These are phyloP conservation scores for Diplodus sargus DNA, from an alignment of 2,797 vertebrate species.

Conservation along the genomic window DNA sequence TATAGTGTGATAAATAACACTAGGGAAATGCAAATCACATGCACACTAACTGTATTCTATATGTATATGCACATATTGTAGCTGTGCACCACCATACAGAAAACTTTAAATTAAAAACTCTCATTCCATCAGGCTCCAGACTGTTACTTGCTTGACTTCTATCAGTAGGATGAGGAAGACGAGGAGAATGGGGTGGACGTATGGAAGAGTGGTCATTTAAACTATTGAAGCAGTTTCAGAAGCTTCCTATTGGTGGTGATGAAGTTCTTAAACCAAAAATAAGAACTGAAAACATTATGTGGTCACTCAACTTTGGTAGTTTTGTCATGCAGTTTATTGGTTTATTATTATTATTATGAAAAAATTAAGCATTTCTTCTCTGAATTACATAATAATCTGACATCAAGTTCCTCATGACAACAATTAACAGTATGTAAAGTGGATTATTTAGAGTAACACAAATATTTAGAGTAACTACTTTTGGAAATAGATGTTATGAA, in stretches of 20 bases:
- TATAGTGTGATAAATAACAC: conserved; percentile 81
- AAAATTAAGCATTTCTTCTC: neutral
- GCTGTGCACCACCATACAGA: neutral
- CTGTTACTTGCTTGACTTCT: conserved; percentile 29
- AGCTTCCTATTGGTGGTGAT: neutral
- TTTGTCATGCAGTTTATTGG: neutral
- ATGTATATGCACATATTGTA: neutral
- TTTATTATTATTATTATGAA: neutral
- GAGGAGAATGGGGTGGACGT: conserved; percentile 55
- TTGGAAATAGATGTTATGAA: neutral
- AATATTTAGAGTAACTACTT: neutral
- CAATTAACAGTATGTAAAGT: conserved; percentile 3
- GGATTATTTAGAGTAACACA: conserved; percentile 3
- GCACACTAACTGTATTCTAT: conserved; percentile 3
- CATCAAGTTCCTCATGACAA: neutral
- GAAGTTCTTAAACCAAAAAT: neutral
- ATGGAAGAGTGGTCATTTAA: neutral
- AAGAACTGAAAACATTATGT: neutral
- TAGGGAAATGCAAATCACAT: conserved; percentile 58
- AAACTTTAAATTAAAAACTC: neutral
- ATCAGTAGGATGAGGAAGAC: neutral
- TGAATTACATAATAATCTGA: neutral
- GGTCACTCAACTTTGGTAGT: neutral
- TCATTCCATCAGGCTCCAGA: neutral
- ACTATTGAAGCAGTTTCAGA: neutral